phyloP scores from a whole-genome alignment of 2,888 invertebrate genomes.

The Hyppa rectilinea region DNA sequence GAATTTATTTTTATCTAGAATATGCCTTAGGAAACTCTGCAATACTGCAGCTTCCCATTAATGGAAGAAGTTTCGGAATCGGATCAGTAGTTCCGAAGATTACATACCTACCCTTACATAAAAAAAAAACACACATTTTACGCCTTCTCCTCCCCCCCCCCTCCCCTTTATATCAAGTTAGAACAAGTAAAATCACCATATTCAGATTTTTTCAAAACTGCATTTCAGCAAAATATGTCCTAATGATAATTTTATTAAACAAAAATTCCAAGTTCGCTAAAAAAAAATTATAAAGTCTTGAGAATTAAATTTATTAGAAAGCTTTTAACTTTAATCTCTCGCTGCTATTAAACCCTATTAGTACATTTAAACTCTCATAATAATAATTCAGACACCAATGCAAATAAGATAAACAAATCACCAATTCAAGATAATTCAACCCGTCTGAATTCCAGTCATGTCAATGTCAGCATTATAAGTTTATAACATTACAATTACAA shows the following conservation, averaged over 20 bases:
- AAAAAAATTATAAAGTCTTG: not conserved
- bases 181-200: no score
- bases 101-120: no score
- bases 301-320: not conserved
- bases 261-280: not conserved
- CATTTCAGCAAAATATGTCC: not conserved
- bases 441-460: conserved; percentile 31
- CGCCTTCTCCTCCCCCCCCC: no score
- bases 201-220: not conserved
- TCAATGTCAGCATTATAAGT: conserved; percentile 57
- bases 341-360: not conserved
- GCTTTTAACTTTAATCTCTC: not conserved
- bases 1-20: no score
- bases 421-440: conserved; percentile 34
- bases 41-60: no score
- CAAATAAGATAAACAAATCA: conserved; percentile 10
- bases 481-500: conserved; percentile 13
- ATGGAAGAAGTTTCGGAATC: no score
- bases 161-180: no score
- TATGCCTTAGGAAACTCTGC: no score
- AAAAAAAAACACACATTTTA: no score
- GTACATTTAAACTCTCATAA: conserved; percentile 5
- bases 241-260: not conserved
- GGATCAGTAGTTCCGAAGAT: no score
- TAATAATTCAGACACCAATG: conserved; percentile 13